A percentile compares a stretch with the other conserved stretches of the same genome.
These are phyloP conservation scores for Psilanteris sp. DNA, from an alignment of 1,140 invertebrate species.

Conservation along the genomic window DNA sequence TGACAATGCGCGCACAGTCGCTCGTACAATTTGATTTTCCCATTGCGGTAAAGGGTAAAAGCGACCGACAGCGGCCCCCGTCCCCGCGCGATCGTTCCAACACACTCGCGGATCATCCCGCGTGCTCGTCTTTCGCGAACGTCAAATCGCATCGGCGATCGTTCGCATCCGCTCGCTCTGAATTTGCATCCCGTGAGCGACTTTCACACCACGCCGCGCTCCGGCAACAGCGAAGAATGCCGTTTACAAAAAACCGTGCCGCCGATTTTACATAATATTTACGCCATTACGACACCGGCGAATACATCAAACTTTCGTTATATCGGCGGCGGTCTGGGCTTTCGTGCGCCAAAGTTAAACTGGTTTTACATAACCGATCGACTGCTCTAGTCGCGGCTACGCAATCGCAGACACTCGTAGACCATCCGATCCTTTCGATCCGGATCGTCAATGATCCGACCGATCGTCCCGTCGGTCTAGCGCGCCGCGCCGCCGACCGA, in stretches of 20 bases:
- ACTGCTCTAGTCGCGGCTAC: conserved; percentile 57
- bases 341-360: conserved; percentile 61
- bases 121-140: too few relatives aligned
- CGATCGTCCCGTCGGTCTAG: too few relatives aligned
- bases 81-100: too few relatives aligned
- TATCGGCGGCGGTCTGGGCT: conserved; percentile 41
- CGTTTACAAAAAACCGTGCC: conserved; percentile 37
- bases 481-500: too few relatives aligned
- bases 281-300: conserved; percentile 48
- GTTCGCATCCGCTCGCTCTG: conserved; percentile 15
- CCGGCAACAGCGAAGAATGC: conserved; percentile 46
- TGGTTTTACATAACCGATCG: conserved; percentile 58
- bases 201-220: conserved; percentile 33
- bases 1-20: too few relatives aligned
- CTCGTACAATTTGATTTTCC: too few relatives aligned
- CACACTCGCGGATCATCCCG: too few relatives aligned
- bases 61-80: too few relatives aligned
- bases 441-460: conserved; percentile 57
- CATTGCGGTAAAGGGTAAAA: too few relatives aligned
- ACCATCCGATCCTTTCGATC: conserved; percentile 55
- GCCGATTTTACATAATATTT: conserved; percentile 60
- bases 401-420: conserved; percentile 53
- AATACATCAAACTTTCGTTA: conserved; percentile 61
- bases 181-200: conserved; percentile 26
- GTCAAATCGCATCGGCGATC: too few relatives aligned